Evolutionary conservation across 2,888 invertebrate genomes (phyloP), one percentile per base, ranked within the genome.

Genomic region (Crocallis elinguaria): DNA sequence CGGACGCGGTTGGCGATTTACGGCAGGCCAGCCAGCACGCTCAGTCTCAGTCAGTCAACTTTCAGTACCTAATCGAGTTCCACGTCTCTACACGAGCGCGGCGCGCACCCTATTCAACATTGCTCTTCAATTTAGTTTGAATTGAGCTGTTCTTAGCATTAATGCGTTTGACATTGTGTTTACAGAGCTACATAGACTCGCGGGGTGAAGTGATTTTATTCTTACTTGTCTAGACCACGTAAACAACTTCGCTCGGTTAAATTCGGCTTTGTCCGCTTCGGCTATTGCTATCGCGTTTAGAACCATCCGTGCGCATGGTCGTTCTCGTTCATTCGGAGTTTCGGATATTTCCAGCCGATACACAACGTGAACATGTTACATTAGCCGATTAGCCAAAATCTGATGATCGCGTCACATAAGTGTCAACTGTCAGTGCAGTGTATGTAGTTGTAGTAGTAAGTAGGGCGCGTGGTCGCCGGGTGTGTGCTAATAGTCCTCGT

Each of bases 401-500:
- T 46, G 60, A 46, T 51, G 38, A 56, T 57, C 59, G 56, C 56
- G 57, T 63, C 60, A 67, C 54, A 60, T 60, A 50, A 55, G 57
- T 67, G 52, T n/a, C 23, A 12, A 65, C 66, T 72, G 67, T 67
- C 65, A 67, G 64, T 73, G 66, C 64, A 46, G 57, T 58, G 59
- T 64, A 60, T 60, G 67, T 63, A 57, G 71, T 70, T 41, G 23
- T 25, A 48, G 33, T 63, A 49, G 49, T 44, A 41, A 57, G 70
- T 62, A 66, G 60, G 69, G 73, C 71, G 77, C 69, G 66, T 60
- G 57, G 64, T 55, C 57, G 60, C 59, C 67, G 71, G 69, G 73
- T 73, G 64, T 65, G 60, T 57, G n/a, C n/a, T 56, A 58, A 67
- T 61, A 66, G 62, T 66, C 58, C 59, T 71, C 56, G 73, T 64